Conservation (phyloP, 2,888 invertebrate species). For the Cheiracanthium punctorium region DNA sequence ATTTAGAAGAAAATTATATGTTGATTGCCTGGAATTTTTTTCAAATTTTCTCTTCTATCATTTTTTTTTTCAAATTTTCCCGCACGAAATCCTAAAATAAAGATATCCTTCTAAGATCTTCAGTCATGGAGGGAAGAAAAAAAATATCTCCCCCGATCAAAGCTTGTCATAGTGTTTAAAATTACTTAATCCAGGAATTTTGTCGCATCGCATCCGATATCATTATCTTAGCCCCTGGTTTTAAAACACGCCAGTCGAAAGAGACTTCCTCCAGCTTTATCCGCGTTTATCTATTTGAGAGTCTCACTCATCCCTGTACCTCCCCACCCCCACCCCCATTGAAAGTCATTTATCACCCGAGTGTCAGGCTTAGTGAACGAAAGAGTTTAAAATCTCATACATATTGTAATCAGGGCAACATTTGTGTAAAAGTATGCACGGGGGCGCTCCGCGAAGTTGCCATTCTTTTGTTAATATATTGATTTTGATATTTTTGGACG, state of each 20-base stretch:
- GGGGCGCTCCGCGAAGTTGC: neutral
- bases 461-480: conserved; percentile 13
- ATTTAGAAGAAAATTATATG: no score
- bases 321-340: neutral
- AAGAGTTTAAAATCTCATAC: conserved; percentile 17
- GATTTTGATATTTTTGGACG: conserved; percentile 15
- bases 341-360: conserved; percentile 4
- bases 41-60: no score
- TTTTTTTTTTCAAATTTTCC: no score
- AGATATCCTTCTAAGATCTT: no score
- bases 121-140: neutral
- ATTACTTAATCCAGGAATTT: conserved; percentile 8
- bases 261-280: conserved; percentile 1
- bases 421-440: conserved; percentile 12
- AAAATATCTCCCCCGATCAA: neutral
- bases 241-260: neutral
- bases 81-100: no score
- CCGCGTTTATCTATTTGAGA: conserved; percentile 10
- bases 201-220: neutral
- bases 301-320: neutral
- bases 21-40: no score
- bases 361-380: conserved; percentile 4
- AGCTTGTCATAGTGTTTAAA: neutral
- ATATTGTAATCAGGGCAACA: conserved; percentile 15
- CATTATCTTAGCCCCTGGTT: neutral